Base-by-base conservation (phyloP, 1,140 invertebrate genomes). In the Drosophila orosa region DNA sequence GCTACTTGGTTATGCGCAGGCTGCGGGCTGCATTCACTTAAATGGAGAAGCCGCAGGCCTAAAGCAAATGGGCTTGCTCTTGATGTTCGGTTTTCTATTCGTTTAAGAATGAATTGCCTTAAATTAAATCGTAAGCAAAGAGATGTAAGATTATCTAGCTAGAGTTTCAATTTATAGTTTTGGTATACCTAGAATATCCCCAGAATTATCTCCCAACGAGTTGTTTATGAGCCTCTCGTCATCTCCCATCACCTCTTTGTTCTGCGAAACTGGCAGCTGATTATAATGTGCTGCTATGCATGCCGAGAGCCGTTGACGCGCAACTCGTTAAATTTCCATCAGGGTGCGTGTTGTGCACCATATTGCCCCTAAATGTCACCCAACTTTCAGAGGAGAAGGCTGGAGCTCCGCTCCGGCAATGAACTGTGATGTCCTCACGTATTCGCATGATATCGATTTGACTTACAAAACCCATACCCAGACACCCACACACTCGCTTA, bases 381-480 rank as follows among this genome's bases (percentile, higher is more conserved):
- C 48, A 61, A 60, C 67, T 52, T 52, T 35, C 57, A 66, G 37
- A 52, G 57, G 39, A 62, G 48, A 48, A 40, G 27, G 48, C 42
- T 19, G 40, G 12, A 8, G 44, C 15, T 25, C 35, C 13, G 39
- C 77, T 66, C 68, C 55, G 67, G 79, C 83, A 86, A 87, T 87
- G 83, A 87, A 87, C 83, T 79, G 83, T 87, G 83, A 87, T 87
- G 83, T 87, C 83, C 83, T 87, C 83, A 87, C 83, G 83, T 87
- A 87, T 87, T 87, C 86, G 66, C 69, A 61, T 82, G 86, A 87
- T 87, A 87, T 87, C 83, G 83, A 87, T 87, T 87, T 87, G 83
- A 86, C 82, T 86, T 71, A 79, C 78, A 76, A 76, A 86, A 81
- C 72, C 66, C 73, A 85, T 48, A 75, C 56, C 42, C 78, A 47